Evolutionary conservation across 2,888 invertebrate genomes (phyloP).

Genomic region (Hartigia nigra): DNA sequence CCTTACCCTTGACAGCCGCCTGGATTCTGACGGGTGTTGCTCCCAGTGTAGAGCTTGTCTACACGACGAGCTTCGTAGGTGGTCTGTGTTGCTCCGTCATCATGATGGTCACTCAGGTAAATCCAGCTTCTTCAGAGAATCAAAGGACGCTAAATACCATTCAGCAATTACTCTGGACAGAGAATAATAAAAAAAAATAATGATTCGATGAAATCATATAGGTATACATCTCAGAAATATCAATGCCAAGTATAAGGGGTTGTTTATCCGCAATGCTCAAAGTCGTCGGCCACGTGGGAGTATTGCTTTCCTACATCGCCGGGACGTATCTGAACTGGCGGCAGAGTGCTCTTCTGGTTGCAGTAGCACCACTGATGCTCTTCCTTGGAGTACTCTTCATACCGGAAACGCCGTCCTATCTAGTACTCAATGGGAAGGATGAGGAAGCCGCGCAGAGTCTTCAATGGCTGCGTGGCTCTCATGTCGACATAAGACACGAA

Average conservation of each 20-base stretch:
- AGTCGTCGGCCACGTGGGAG: conserved; percentile 86
- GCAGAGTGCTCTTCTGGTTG: conserved; percentile 83
- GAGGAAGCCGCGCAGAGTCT: conserved; percentile 78
- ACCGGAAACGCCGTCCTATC: conserved; percentile 90
- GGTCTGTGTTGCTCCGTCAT: conserved; percentile 85
- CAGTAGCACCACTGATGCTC: conserved; percentile 81
- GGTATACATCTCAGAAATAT: conserved; percentile 93
- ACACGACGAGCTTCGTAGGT: conserved; percentile 85
- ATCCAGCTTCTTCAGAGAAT: conserved; percentile 3
- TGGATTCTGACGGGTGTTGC: conserved; percentile 87
- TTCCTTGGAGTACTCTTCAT: conserved; percentile 82
- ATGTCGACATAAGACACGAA: conserved; percentile 82
- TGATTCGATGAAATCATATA: conserved; percentile 52
- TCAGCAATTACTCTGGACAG: not conserved
- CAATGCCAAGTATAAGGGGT: conserved; percentile 87
- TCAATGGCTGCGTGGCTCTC: conserved; percentile 84
- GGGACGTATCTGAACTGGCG: conserved; percentile 89
- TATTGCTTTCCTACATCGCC: conserved; percentile 84
- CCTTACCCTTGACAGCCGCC: conserved; percentile 80
- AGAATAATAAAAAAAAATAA: not conserved
- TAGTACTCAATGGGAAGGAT: conserved; percentile 81
- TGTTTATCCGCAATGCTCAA: conserved; percentile 88
- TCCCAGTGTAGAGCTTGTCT: conserved; percentile 82
- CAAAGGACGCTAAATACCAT: not conserved
- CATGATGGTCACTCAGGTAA: conserved; percentile 80